These are phyloP conservation scores for Pipistrellus nathusii DNA, from an alignment of 2,797 vertebrate species.

Conservation along the genomic window DNA sequence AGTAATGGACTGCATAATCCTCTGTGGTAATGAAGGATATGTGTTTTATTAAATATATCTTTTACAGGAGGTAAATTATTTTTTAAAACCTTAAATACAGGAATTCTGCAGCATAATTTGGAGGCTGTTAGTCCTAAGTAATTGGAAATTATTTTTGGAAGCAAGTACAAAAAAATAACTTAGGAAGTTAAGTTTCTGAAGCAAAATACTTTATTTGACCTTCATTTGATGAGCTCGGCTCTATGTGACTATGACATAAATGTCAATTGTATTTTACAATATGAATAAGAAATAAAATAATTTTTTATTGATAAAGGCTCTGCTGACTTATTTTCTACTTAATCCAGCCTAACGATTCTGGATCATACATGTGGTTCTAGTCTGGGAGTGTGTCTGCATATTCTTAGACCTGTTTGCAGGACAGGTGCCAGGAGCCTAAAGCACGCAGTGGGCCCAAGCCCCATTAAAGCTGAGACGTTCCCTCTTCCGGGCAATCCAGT, in stretches of 20 bases:
- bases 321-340: slow-evolving; percentile 54
- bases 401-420: slow-evolving; percentile 24
- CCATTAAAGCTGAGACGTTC: background rate
- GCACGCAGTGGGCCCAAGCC: background rate
- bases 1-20: background rate
- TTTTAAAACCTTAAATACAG: background rate
- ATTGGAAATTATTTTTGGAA: slow-evolving; percentile 38
- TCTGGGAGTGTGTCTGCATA: background rate
- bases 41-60: background rate
- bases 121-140: slow-evolving; percentile 9
- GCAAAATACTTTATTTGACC: background rate
- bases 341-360: background rate
- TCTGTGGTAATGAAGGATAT: background rate
- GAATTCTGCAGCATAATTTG: slow-evolving; percentile 16
- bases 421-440: background rate
- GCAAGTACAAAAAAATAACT: background rate
- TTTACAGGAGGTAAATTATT: slow-evolving; percentile 18
- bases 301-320: slow-evolving; percentile 1
- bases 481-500: background rate
- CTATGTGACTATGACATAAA: slow-evolving; percentile 79
- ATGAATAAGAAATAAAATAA: slow-evolving; percentile 43
- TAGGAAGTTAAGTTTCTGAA: slow-evolving; percentile 47
- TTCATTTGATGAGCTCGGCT: slow-evolving; percentile 68
- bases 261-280: slow-evolving; percentile 6
- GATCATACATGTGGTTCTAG: background rate